Evolutionary conservation across 2,113 vertebrate genomes (phyloP), one percentile per base, ranked within the genome.

Genomic region (Hydrolagus affinis): DNA sequence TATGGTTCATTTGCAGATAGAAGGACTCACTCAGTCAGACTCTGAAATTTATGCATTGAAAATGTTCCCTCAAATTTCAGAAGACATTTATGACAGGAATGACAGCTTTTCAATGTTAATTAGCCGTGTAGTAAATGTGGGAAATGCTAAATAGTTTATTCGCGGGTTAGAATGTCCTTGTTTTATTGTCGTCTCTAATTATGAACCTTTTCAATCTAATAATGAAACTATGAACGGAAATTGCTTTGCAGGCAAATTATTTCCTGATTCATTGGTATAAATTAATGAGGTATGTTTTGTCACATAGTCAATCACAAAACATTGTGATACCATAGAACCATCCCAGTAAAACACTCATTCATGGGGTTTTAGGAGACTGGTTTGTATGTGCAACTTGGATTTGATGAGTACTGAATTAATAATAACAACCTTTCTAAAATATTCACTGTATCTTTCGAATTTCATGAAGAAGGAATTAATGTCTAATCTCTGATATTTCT

Each of bases 61-160:
- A 83, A 83, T 83, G 62, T 83, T 83, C 60, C 19, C 25, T 66
- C 78, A 66, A 83, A 83, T 83, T 83, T 83, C 78, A 83, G 78
- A 83, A 83, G 66, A 83, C 78, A 83, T 83, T 83, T 66, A 83
- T 66, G 78, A 68, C 78, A 83, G 25, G 25, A 83, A 83, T 83
- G 78, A 68, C 62, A 83, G 78, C 78, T 83, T 83, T 66, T 83
- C 78, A 83, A 83, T 83, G 78, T 83, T 83, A 83, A 83, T 83
- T 83, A 83, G 78, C 66, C 60, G 66, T 64, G 78, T 83, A 83
- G 60, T 68, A 83, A 83, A 83, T 83, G 78, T 83, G 78, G 66
- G 62, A 66, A 83, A 83, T 83, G 62, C 66, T 83, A 83, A 83
- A 83, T 83, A 83, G 78, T 83, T 83, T 83, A 83, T 83, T 83